phyloP scores from a whole-genome alignment of 2,888 invertebrate species.

The Dolichopus griseipennis region DNA sequence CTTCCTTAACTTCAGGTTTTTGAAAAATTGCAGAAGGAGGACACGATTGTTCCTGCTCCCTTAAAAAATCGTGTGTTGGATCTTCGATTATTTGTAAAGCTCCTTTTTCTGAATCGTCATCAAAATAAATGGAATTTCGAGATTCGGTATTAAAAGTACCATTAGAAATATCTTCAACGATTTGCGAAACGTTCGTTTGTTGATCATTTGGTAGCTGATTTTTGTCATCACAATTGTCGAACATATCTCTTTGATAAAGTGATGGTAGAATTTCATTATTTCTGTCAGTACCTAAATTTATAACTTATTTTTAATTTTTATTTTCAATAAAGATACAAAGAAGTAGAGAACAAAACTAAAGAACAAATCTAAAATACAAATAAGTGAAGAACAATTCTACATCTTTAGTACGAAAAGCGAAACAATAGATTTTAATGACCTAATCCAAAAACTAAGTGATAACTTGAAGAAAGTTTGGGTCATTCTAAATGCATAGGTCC shows the following conservation, averaged over 20 bases:
- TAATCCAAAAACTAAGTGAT: no score
- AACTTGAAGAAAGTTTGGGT: no score
- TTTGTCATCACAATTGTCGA: not conserved
- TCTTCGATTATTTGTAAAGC: not conserved
- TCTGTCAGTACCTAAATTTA: slow-evolving; percentile 31
- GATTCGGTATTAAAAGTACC: not conserved
- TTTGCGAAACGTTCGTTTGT: not conserved
- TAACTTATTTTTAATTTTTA: no score
- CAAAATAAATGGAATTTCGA: not conserved
- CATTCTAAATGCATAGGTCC: no score
- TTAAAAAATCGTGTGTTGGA: not conserved
- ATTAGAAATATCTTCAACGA: not conserved
- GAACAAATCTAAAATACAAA: not conserved
- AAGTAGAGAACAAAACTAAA: no score
- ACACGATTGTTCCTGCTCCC: not conserved
- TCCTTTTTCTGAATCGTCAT: slow-evolving; percentile 10
- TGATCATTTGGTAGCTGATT: not conserved
- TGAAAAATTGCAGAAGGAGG: not conserved
- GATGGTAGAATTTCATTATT: slow-evolving; percentile 17
- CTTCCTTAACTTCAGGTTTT: not conserved
- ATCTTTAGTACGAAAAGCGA: no score
- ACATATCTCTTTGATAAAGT: not conserved
- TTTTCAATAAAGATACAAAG: no score
- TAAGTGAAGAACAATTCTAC: not conserved
- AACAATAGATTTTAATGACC: no score